Base-by-base conservation (phyloP, 64 coral and sea anemone species). In the Montipora efflorescens region DNA sequence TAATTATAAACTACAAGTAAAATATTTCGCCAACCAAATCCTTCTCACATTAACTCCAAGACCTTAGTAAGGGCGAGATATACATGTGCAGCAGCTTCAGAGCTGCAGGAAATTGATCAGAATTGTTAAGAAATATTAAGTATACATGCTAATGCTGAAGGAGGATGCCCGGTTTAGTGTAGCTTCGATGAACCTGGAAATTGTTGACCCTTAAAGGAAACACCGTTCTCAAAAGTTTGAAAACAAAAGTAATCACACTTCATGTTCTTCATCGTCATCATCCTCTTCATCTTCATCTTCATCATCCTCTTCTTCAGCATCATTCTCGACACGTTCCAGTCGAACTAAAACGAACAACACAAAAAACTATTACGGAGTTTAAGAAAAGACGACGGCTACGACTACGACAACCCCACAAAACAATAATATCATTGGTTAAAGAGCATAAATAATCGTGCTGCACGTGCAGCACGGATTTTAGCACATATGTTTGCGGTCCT, bases 291-390 rank as follows among this genome's bases (percentile, higher is more conserved):
- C 91, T 16, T 75, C 91, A 6, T 57, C 53, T 11, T 57, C 36
- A 36, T 36, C 36, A 0, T 36, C 53, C 6, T 57, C 53, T 57
- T 57, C 53, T 4, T 48, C 73, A 4, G 50, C 91, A 50, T 75
- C 76, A n/a, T 77, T 85, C 59, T 93, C 91, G 77, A 87, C 84
- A 15, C 91, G 77, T 3, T 80, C 91, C 19, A 87, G 84, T 78
- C 91, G 91, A 79, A 77, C 87, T 89, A 22, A 20, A 89, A 89
- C 9, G 59, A 77, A 19, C 3, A 44, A 45, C 7, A 71, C 47
- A 46, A 16, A 71, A 11, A 45, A 16, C 1, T 61, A 19, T 5
- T 15, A 14, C 1, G 15, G 1, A 13, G 36, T 36, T 36, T 2
- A 36, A 36, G 36, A 36, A 36, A 36, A 36, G 36, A 36, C 36